Conservation (phyloP, 1,140 invertebrate species). For the Drosophila arizonae region DNA sequence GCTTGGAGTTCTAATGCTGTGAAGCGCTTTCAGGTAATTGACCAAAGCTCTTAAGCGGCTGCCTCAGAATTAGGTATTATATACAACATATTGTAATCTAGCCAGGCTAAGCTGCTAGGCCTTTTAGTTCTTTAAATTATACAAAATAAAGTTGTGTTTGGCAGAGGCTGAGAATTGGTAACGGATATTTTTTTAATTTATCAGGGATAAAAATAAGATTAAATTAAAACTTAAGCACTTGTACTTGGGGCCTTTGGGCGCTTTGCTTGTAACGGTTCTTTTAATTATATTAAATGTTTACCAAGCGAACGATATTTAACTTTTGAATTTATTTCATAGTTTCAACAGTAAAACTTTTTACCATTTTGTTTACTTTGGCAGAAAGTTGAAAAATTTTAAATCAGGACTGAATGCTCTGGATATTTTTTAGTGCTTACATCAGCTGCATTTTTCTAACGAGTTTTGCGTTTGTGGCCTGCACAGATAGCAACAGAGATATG, state of each 20-base stretch:
- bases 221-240: too few relatives aligned
- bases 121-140: neutral
- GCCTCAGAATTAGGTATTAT: neutral
- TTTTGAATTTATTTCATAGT: slow-evolving; percentile 1
- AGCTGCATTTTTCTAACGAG: slow-evolving; percentile 39
- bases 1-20: neutral
- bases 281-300: neutral
- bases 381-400: slow-evolving; percentile 7
- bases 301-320: neutral
- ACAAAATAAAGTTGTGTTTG: too few relatives aligned
- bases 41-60: neutral
- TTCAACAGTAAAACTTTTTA: neutral
- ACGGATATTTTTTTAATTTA: too few relatives aligned
- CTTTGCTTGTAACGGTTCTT: too few relatives aligned
- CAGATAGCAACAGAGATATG: slow-evolving; percentile 32
- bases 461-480: slow-evolving; percentile 18
- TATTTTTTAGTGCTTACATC: slow-evolving; percentile 7
- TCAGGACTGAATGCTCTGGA: neutral
- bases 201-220: too few relatives aligned
- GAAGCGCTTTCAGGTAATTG: neutral
- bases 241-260: too few relatives aligned
- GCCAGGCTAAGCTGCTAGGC: neutral
- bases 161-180: neutral
- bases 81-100: neutral
- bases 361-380: neutral